A percentile compares a stretch with the other conserved stretches of the same genome.
Evolutionary conservation across 1,140 invertebrate genomes (phyloP).

Genomic region (Marisa cornuarietis): DNA sequence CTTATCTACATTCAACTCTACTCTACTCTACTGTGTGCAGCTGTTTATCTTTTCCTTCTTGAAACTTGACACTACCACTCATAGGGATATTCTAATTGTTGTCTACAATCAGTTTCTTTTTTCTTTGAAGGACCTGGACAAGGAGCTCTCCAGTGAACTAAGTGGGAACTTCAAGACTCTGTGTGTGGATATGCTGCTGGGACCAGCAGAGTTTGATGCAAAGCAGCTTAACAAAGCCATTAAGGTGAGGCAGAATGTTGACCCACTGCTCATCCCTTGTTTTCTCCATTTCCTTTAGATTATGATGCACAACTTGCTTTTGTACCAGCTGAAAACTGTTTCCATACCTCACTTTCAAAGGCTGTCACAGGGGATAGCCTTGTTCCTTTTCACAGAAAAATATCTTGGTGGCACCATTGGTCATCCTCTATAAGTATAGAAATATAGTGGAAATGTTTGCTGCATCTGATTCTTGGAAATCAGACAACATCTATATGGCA

Average conservation of each 20-base stretch:
- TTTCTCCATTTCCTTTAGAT: too few species aligned
- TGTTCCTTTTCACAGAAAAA: not conserved
- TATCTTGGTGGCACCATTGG: not conserved
- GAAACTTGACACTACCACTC: too few species aligned
- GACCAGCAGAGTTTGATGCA: conserved; percentile 64
- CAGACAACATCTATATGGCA: too few species aligned
- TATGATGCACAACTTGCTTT: too few species aligned
- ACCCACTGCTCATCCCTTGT: too few species aligned
- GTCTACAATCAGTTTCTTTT: not conserved
- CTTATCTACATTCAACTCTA: too few species aligned
- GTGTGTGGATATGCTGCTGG: conserved; percentile 56
- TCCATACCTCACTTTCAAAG: not conserved
- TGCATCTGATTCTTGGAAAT: not conserved
- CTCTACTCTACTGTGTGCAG: too few species aligned
- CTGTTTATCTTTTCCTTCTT: too few species aligned
- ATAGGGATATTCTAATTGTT: not conserved
- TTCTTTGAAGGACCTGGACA: conserved; percentile 48
- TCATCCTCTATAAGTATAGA: not conserved
- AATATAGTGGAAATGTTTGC: not conserved
- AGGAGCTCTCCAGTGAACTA: conserved; percentile 55
- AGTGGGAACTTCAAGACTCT: conserved; percentile 56
- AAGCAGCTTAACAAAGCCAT: conserved; percentile 65
- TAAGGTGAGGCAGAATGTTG: conserved; percentile 44
- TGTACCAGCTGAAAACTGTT: not conserved
- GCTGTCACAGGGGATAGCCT: not conserved